Evolutionary conservation across 1,140 invertebrate species (phyloP).

Genomic region (Cotesia chilonis): DNA sequence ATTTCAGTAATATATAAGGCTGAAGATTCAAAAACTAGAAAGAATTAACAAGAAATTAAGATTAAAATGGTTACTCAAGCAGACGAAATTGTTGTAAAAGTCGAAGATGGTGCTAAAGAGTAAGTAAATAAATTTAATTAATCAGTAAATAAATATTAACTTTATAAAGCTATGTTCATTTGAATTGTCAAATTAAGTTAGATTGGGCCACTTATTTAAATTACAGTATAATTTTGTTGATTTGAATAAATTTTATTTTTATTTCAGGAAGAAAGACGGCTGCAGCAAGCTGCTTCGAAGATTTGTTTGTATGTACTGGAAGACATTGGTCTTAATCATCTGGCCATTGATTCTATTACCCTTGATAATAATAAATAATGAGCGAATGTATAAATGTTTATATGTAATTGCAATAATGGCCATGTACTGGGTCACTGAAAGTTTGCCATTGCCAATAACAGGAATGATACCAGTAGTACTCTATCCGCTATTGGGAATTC

Average conservation of each 20-base stretch:
- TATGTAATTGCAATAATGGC: constrained; percentile 73
- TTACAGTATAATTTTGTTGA: too few relatives aligned
- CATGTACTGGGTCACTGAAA: constrained; percentile 75
- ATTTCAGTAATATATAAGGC: too few relatives aligned
- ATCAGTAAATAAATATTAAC: background rate
- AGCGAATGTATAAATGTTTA: constrained; percentile 63
- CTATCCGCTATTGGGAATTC: constrained; percentile 70
- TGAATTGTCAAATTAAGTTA: too few relatives aligned
- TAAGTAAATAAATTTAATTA: too few relatives aligned
- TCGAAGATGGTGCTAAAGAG: too few relatives aligned
- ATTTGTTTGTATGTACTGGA: constrained; percentile 69
- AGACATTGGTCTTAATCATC: constrained; percentile 69
- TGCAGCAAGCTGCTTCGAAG: constrained; percentile 45
- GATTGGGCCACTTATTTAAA: too few relatives aligned
- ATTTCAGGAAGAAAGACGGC: constrained; percentile 44
- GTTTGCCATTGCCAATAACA: constrained; percentile 72
- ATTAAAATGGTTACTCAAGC: too few relatives aligned
- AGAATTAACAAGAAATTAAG: too few relatives aligned
- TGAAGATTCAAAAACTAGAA: too few relatives aligned
- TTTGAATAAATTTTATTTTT: background rate
- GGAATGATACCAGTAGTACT: constrained; percentile 72
- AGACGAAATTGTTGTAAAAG: too few relatives aligned
- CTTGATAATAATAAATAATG: constrained; percentile 67
- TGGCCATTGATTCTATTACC: constrained; percentile 72
- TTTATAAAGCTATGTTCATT: too few relatives aligned